These are phyloP conservation scores for Natator depressus DNA, from an alignment of 2,113 vertebrate genomes.

Conservation along the genomic window DNA sequence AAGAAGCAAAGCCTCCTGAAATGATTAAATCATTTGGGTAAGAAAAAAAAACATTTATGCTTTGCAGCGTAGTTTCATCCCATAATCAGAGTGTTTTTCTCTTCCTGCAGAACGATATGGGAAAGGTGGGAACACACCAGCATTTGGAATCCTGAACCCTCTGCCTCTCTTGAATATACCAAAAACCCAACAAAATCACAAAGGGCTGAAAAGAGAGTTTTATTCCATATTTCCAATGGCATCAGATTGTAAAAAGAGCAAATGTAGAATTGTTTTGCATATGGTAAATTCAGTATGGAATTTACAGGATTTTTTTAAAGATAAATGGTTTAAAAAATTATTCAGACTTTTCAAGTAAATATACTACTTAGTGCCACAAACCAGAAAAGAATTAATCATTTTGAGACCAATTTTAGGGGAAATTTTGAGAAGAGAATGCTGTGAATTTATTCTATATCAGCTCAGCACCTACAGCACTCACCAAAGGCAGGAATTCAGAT, in stretches of 20 bases:
- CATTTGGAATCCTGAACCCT: not conserved
- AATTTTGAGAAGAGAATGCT: not conserved
- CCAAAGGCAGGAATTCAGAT: not conserved
- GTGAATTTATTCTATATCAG: not conserved
- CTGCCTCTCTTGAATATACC: not conserved
- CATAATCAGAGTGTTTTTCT: not conserved
- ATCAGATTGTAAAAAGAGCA: not conserved
- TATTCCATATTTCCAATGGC: not conserved
- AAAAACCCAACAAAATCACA: not conserved
- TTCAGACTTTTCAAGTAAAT: not conserved
- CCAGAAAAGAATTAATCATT: not conserved
- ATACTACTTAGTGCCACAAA: not conserved
- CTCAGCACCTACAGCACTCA: not conserved
- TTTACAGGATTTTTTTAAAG: not conserved
- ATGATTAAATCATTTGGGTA: not conserved
- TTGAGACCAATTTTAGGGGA: not conserved
- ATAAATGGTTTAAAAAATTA: not conserved
- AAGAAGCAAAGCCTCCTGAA: not conserved
- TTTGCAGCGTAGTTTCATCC: not conserved
- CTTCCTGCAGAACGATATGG: not conserved
- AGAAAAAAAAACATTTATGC: not conserved
- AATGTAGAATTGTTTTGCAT: not conserved
- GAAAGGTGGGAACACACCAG: not conserved
- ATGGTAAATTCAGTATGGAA: not conserved
- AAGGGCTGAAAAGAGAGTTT: not conserved